Conservation (phyloP, 2,113 vertebrate species). For the Drymodes brunneopygia region DNA sequence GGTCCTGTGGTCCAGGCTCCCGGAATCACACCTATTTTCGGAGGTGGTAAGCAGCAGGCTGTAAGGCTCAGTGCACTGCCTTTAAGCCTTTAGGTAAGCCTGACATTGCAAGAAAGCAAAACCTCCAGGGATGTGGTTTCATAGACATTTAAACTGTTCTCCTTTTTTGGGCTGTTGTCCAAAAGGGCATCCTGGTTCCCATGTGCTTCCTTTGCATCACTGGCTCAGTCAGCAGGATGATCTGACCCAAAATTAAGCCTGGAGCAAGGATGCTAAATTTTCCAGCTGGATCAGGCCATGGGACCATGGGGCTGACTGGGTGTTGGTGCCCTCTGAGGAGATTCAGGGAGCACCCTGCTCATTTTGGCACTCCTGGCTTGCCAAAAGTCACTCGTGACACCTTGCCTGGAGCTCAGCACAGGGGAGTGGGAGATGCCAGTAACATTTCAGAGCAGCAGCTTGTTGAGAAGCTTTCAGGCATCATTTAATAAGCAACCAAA, state of each 20-base stretch:
- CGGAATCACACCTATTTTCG: neutral
- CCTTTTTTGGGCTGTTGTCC: neutral
- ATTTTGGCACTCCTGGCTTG: rapidly evolving
- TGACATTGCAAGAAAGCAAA: neutral
- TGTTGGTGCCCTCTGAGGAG: neutral
- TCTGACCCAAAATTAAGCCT: neutral
- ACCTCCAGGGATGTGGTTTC: constrained; percentile 6
- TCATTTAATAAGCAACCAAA: constrained; percentile 30
- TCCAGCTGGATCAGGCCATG: neutral
- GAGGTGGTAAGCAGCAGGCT: neutral
- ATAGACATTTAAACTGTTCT: neutral
- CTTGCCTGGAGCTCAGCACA: neutral
- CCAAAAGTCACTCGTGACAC: rapidly evolving
- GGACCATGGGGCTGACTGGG: neutral
- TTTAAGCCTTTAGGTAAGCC: neutral
- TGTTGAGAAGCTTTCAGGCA: neutral
- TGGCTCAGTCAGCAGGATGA: neutral
- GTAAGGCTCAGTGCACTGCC: neutral
- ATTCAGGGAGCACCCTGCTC: neutral
- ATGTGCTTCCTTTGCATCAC: neutral
- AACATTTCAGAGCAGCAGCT: neutral
- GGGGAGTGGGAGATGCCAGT: neutral
- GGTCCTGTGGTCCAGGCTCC: neutral
- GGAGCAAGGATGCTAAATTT: neutral
- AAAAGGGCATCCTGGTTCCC: neutral